Evolutionary conservation across 2,113 vertebrate species (phyloP).

Genomic region (Heptranchias perlo): DNA sequence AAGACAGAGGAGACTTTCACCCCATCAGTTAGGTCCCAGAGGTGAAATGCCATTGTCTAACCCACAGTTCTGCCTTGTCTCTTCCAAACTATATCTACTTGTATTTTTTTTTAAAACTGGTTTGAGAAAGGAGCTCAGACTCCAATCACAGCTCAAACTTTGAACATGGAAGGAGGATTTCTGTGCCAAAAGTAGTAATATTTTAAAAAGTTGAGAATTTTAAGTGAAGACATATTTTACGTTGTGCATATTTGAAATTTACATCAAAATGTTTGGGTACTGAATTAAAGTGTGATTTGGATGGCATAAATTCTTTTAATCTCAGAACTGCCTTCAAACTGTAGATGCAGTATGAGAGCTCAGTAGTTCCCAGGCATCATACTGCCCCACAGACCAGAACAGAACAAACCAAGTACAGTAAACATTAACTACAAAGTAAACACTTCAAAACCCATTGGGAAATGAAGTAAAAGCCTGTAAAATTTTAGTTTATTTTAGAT

Average conservation of each 20-base stretch:
- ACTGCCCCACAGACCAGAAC: neutral
- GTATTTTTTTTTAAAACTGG: neutral
- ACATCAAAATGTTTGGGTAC: neutral
- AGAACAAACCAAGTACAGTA: neutral
- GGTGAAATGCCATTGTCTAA: too few species aligned
- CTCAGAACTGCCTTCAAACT: neutral
- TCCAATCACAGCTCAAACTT: neutral
- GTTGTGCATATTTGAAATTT: neutral
- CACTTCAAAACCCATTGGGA: neutral
- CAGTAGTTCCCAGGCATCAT: neutral
- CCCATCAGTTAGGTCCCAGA: too few species aligned
- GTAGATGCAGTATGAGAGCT: neutral
- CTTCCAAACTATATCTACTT: too few species aligned
- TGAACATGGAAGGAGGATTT: neutral
- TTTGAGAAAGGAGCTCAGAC: neutral
- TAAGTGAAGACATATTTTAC: neutral
- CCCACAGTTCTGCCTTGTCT: too few species aligned
- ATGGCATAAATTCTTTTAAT: too few species aligned
- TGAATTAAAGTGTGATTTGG: neutral
- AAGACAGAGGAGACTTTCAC: too few species aligned
- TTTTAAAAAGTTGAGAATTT: neutral
- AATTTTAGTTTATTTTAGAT: neutral
- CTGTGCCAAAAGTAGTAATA: neutral
- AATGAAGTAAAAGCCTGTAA: neutral
- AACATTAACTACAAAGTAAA: neutral